Evolutionary conservation across 2,113 vertebrate genomes (phyloP), one percentile per base, ranked within the genome.

Genomic region (Calyptomena viridis): DNA sequence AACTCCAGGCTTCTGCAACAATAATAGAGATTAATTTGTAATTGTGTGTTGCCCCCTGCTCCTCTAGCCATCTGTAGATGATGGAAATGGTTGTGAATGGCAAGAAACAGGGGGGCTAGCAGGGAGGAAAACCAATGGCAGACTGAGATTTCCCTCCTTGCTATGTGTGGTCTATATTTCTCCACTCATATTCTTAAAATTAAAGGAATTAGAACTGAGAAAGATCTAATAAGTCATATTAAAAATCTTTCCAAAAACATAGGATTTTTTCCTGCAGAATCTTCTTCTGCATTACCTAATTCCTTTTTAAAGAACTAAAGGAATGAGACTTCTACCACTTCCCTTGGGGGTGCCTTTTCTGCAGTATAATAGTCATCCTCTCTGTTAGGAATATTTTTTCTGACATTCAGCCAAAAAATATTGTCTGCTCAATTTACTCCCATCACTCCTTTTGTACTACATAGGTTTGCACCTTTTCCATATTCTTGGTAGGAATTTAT

Each of bases 361-460:
- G 40, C 47, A 77, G 17, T 53, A 28, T 87, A 86, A 87, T 86
- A 69, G 53, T 85, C 3, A 0, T 89, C 27, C 30, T 90, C 64
- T 59, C 63, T 17, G n/a, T 46, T 82, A 90, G 37, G 23, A 91
- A 55, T 92, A 76, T 84, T 71, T 95, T 91, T 90, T 77, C 79
- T 95, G 93, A 94, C 85, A 68, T 68, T 81, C 63, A 90, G 47
- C 79, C 90, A 94, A 93, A 96, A 93, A 94, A 72, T 49, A 73
- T 83, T 8, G 33, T 91, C 80, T 95, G 85, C 89, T 96, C 87
- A 91, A 86, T 94, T 93, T 93, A 67, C 68, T 96, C 67, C 56
- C 64, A 83, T 88, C 72, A 62, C 13, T 91, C 62, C 53, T 23
- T 84, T 87, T 91, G 46, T 84, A 23, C 18, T n/a, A 11, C 30